These are phyloP conservation scores for Mystacides longicornis DNA, from an alignment of 2,888 invertebrate genomes.

Conservation along the genomic window DNA sequence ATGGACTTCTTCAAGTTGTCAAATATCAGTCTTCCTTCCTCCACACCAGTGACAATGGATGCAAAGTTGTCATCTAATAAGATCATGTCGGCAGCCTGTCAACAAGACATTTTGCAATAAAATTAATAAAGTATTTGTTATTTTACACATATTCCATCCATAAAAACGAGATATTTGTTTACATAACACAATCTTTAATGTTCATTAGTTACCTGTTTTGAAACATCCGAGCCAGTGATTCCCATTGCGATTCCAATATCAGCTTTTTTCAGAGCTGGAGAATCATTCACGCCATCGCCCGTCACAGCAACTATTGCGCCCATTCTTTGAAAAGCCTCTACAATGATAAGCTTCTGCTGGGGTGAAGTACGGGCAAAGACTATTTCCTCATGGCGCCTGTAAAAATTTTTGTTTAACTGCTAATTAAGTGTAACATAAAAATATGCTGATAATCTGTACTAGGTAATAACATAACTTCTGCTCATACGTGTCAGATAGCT, in stretches of 20 bases:
- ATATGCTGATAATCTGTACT: no score
- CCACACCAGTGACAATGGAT: constrained; percentile 93
- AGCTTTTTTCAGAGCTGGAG: constrained; percentile 86
- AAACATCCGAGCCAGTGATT: constrained; percentile 89
- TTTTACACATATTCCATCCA: no score
- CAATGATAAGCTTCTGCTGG: constrained; percentile 90
- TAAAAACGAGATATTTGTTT: neutral
- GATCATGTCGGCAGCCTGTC: constrained; percentile 98
- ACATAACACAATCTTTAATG: neutral
- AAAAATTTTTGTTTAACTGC: no score
- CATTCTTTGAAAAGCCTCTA: constrained; percentile 86
- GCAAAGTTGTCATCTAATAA: constrained; percentile 98
- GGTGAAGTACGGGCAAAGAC: constrained; percentile 95
- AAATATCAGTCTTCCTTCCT: constrained; percentile 92
- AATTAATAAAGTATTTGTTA: neutral
- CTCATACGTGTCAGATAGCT: no score
- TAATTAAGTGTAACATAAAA: no score
- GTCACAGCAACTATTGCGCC: constrained; percentile 90
- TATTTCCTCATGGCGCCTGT: constrained; percentile 83
- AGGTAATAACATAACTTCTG: no score
- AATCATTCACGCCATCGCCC: constrained; percentile 90
- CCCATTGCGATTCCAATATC: constrained; percentile 94
- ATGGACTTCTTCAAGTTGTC: constrained; percentile 98
- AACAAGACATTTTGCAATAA: neutral
- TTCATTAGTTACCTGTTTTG: constrained; percentile 59